These are phyloP conservation scores for Aurelia sp. DNA, from an alignment of 30 jellyfish, hydroid and myxozoan genomes.

Conservation along the genomic window DNA sequence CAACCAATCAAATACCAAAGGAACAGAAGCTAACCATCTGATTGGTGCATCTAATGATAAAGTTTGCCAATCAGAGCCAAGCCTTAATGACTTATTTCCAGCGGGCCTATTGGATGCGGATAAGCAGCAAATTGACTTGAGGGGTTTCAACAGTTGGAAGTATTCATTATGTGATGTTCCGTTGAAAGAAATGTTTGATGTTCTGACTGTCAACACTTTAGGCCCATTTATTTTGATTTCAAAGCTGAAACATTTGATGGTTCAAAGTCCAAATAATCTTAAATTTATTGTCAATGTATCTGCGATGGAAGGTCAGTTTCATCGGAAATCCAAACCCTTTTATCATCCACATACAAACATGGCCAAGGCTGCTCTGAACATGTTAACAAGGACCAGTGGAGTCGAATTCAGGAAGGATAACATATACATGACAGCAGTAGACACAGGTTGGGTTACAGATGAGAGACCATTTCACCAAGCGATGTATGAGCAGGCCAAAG, in stretches of 20 bases:
- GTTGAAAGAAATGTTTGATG: conserved; percentile 48
- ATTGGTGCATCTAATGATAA: too few relatives aligned
- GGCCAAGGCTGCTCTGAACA: conserved; percentile 76
- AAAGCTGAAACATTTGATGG: conserved; percentile 20
- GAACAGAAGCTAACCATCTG: too few relatives aligned
- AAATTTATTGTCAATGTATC: conserved; percentile 67
- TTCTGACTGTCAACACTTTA: conserved; percentile 52
- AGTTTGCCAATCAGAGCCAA: neutral
- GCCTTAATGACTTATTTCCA: conserved; percentile 14
- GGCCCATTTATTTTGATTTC: conserved; percentile 59
- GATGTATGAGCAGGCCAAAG: conserved; percentile 19
- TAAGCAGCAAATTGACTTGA: conserved; percentile 61
- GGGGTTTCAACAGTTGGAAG: conserved; percentile 47
- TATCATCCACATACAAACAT: conserved; percentile 70
- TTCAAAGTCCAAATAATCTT: conserved; percentile 13
- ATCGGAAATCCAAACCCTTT: neutral
- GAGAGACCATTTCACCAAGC: conserved; percentile 56
- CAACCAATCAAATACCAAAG: too few relatives aligned
- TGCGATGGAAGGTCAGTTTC: conserved; percentile 76
- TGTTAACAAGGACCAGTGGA: conserved; percentile 76
- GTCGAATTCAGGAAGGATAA: conserved; percentile 18
- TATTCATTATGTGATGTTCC: conserved; percentile 50
- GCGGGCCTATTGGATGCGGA: conserved; percentile 20
- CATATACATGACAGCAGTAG: conserved; percentile 68
- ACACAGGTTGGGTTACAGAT: conserved; percentile 75